Conservation (phyloP, 2,888 invertebrate genomes). For the Aricia artaxerxes region DNA sequence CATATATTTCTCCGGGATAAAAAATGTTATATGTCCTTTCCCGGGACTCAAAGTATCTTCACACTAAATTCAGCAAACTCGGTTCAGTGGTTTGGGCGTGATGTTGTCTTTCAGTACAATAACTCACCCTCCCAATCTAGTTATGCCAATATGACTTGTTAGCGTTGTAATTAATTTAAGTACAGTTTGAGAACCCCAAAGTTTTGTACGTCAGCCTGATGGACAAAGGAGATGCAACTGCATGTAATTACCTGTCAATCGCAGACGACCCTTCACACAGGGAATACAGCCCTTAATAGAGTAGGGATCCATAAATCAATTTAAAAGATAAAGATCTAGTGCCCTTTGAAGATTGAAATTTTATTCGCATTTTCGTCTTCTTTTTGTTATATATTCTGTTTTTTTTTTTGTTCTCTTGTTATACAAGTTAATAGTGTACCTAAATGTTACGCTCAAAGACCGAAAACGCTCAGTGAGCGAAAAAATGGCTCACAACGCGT, state of each 20-base stretch:
- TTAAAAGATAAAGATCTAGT: not conserved
- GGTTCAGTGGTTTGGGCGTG: too few species aligned
- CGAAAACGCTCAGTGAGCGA: too few species aligned
- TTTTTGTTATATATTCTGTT: too few species aligned
- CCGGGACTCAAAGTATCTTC: too few species aligned
- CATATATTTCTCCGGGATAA: too few species aligned
- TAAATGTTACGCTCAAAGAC: too few species aligned
- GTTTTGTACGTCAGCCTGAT: not conserved
- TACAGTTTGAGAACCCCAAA: not conserved
- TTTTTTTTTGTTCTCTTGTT: too few species aligned
- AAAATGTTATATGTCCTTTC: too few species aligned
- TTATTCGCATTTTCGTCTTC: not conserved
- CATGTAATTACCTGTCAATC: not conserved
- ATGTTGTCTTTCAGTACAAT: not conserved
- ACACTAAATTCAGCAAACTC: too few species aligned
- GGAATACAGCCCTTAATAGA: not conserved
- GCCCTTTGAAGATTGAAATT: not conserved
- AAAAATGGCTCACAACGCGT: too few species aligned
- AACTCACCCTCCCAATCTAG: not conserved
- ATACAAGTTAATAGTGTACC: too few species aligned
- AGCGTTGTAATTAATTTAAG: not conserved
- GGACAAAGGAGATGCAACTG: not conserved
- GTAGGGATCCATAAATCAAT: not conserved
- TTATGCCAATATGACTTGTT: not conserved
- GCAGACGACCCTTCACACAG: not conserved